Base-by-base conservation (phyloP, 2,797 vertebrate species). In the Pempheris klunzingeri region DNA sequence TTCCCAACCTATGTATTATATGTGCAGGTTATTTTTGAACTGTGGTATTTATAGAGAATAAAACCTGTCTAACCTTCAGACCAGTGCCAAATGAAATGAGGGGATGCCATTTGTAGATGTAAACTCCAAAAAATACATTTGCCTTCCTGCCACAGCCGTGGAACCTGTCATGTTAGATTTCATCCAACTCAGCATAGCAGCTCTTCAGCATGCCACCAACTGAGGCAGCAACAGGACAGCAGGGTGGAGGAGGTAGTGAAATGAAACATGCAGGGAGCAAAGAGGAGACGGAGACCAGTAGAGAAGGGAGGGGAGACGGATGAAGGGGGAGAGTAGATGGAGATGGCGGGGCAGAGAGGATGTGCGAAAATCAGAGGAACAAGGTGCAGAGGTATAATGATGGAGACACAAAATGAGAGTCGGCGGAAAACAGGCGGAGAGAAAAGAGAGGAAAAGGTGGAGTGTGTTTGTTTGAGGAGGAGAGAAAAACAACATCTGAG, bases 91-190 rank as follows among this genome's bases (percentile, higher is more conserved):
- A 38, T 28, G 49, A 71, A 84, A 76, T 58, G 74, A 80, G 76
- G 74, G 69, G 49, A 20, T 87, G 78, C 83, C 84, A 80, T 75
- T 73, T 84, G 64, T 52, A 71, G 76, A 88, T 86, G 89, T 88
- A 77, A 82, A 83, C 80, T 85, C 77, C 17, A 47, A 54, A 84
- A 87, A 86, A 26, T 63, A 81, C 84, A 88, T 83, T 80, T 80
- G 76, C 83, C 74, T 78, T 71, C 73, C 77, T 77, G 78, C 75
- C 59, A 49, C 72, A 72, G 83, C 74, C 46, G 43, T 79, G 83
- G 73, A 88, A 88, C 74, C 90, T 92, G 91, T 89, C 92, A 90
- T 88, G 89, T 93, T 85, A 78, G 79, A 90, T 92, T 74, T 79
- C 62, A 67, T 91, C 80, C 83, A 66, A 75, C 55, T 55, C 38